Percentiles rank a stretch among this genome's conserved stretches.
Evolutionary conservation across 2,797 vertebrate genomes (phyloP).

Genomic region (Sebastes elongatus): DNA sequence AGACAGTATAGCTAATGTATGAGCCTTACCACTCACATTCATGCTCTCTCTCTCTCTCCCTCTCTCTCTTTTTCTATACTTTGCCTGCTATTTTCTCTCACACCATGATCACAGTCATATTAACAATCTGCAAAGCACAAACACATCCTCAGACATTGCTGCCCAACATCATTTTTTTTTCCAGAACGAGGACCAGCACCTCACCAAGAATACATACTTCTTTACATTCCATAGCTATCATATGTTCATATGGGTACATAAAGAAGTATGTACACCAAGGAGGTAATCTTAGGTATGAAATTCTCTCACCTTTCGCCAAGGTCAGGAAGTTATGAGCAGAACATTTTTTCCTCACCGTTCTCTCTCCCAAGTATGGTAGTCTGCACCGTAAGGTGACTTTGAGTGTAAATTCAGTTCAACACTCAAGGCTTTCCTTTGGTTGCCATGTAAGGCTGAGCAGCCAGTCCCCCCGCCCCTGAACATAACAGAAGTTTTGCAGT

Average conservation of each 20-base stretch:
- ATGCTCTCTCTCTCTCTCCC: constrained; percentile 12
- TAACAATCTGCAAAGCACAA: constrained; percentile 60
- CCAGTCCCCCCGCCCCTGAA: constrained; percentile 69
- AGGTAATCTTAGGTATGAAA: constrained; percentile 82
- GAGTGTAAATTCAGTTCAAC: constrained; percentile 82
- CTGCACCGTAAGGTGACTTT: constrained; percentile 84
- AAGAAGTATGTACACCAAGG: constrained; percentile 99
- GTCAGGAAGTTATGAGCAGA: constrained; percentile 73
- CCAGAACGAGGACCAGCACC: constrained; percentile 82
- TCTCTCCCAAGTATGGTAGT: constrained; percentile 80
- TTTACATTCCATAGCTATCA: constrained; percentile 99
- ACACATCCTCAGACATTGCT: constrained; percentile 44
- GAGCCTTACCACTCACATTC: constrained; percentile 64
- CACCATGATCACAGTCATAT: constrained; percentile 46
- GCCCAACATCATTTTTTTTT: constrained; percentile 54
- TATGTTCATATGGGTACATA: constrained; percentile 99
- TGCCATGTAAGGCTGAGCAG: constrained; percentile 80
- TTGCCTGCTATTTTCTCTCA: constrained; percentile 34
- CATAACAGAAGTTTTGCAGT: constrained; percentile 76
- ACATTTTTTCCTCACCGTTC: constrained; percentile 62
- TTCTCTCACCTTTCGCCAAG: constrained; percentile 78
- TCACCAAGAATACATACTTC: constrained; percentile 99
- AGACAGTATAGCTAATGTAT: constrained; percentile 82
- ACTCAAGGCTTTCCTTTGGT: constrained; percentile 78
- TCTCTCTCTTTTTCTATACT: constrained; percentile 12